Conservation (phyloP, 2,888 invertebrate species). For the Sinhomidia bicolor region DNA sequence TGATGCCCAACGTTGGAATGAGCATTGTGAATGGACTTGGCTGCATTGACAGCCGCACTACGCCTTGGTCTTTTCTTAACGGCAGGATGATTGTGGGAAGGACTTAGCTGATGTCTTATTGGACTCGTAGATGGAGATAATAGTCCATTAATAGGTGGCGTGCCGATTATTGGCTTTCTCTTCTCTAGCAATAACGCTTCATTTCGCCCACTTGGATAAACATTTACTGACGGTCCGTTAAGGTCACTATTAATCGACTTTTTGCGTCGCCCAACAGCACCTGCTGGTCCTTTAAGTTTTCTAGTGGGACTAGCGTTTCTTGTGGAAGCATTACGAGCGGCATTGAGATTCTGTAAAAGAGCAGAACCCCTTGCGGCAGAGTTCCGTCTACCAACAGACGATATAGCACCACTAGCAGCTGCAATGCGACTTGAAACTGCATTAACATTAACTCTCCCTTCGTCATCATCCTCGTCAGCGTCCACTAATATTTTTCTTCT, state of each 20-base stretch:
- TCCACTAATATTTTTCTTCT: slow-evolving; percentile 4
- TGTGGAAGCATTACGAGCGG: neutral
- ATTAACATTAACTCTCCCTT: neutral
- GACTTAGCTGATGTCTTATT: slow-evolving; percentile 35
- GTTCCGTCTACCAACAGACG: slow-evolving; percentile 46
- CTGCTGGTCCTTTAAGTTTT: slow-evolving; percentile 54
- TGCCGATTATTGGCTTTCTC: neutral
- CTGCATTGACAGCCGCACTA: slow-evolving; percentile 7
- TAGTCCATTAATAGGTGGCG: neutral
- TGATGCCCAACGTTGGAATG: neutral
- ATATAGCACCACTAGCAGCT: slow-evolving; percentile 49
- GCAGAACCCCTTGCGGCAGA: slow-evolving; percentile 45
- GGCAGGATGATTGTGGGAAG: neutral
- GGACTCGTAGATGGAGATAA: neutral
- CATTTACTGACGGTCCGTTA: slow-evolving; percentile 27
- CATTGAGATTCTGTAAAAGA: slow-evolving; percentile 44
- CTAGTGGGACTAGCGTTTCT: slow-evolving; percentile 20
- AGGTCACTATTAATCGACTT: slow-evolving; percentile 4
- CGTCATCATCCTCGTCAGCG: neutral
- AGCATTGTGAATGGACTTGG: slow-evolving; percentile 7
- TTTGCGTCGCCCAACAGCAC: slow-evolving; percentile 47
- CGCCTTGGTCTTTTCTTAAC: slow-evolving; percentile 55
- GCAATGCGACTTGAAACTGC: neutral
- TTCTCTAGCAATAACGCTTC: neutral
- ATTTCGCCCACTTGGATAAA: neutral